Percentiles rank a stretch among this genome's conserved stretches.
These are phyloP conservation scores for Burhinus bistriatus DNA, from an alignment of 2,113 vertebrate genomes.

Conservation along the genomic window DNA sequence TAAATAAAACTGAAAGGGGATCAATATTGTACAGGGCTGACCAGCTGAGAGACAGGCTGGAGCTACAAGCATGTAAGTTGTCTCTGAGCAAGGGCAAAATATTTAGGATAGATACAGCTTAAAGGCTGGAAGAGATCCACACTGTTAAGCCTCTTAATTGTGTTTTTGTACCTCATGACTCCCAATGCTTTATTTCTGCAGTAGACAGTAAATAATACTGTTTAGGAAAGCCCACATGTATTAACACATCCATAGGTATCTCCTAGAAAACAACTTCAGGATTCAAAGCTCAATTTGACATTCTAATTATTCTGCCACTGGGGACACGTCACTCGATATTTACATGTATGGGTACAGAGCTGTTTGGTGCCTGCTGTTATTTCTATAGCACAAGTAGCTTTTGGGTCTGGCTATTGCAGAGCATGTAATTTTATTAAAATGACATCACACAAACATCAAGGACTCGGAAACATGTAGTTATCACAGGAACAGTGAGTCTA, in stretches of 20 bases:
- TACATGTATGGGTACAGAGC: fast-evolving
- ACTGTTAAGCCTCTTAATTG: neutral
- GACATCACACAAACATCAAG: neutral
- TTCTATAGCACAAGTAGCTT: neutral
- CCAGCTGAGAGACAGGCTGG: neutral
- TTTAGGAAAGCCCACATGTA: neutral
- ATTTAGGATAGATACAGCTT: neutral
- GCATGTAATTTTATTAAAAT: neutral
- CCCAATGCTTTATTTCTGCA: neutral
- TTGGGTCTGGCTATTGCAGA: neutral
- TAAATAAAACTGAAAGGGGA: neutral
- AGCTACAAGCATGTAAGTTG: neutral
- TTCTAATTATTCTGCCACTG: neutral
- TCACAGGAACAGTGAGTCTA: neutral
- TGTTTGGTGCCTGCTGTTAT: neutral
- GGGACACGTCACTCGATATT: fast-evolving
- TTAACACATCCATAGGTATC: neutral
- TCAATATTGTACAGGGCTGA: neutral
- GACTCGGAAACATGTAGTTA: neutral
- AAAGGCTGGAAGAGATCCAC: neutral
- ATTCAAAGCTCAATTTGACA: neutral
- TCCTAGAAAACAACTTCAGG: neutral
- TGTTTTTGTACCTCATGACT: neutral
- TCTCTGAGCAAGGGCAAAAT: neutral
- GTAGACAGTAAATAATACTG: neutral